Evolutionary conservation across 2,888 invertebrate genomes (phyloP).

Genomic region (Dicranocentrus wangi): DNA sequence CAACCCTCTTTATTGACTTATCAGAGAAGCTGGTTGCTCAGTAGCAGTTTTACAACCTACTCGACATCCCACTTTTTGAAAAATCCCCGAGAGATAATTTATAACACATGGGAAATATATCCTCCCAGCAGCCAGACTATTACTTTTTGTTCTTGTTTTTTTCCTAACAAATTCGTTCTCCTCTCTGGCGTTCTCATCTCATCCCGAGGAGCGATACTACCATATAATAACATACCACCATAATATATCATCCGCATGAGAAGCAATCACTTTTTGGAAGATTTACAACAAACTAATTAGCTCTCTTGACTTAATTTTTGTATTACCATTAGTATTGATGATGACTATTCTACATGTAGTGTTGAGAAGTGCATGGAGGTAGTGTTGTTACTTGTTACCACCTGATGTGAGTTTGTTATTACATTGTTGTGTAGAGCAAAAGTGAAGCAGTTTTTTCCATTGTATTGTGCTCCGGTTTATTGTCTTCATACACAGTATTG

Average conservation of each 20-base stretch:
- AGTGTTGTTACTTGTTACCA: constrained; percentile 55
- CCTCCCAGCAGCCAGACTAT: too few relatives aligned
- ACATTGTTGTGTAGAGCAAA: constrained; percentile 51
- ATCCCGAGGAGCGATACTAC: too few relatives aligned
- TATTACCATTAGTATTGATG: constrained; percentile 34
- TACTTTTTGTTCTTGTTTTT: too few relatives aligned
- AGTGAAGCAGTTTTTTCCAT: constrained; percentile 55
- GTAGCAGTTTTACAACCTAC: too few relatives aligned
- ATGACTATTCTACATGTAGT: neutral
- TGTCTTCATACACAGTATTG: neutral
- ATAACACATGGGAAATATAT: too few relatives aligned
- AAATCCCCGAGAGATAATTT: too few relatives aligned
- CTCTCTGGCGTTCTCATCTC: too few relatives aligned
- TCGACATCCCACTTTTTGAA: too few relatives aligned
- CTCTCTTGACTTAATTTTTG: constrained; percentile 59
- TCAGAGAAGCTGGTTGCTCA: too few relatives aligned
- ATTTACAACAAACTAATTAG: constrained; percentile 64
- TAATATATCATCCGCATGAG: constrained; percentile 52
- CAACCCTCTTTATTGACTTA: too few relatives aligned
- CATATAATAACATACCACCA: too few relatives aligned
- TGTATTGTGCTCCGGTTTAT: constrained; percentile 32
- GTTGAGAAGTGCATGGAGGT: constrained; percentile 37
- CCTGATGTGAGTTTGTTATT: constrained; percentile 65
- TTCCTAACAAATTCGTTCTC: constrained; percentile 17
- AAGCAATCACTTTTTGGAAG: constrained; percentile 50